phyloP scores from a whole-genome alignment of 2,797 vertebrate genomes.

The Limnodromus scolopaceus region DNA sequence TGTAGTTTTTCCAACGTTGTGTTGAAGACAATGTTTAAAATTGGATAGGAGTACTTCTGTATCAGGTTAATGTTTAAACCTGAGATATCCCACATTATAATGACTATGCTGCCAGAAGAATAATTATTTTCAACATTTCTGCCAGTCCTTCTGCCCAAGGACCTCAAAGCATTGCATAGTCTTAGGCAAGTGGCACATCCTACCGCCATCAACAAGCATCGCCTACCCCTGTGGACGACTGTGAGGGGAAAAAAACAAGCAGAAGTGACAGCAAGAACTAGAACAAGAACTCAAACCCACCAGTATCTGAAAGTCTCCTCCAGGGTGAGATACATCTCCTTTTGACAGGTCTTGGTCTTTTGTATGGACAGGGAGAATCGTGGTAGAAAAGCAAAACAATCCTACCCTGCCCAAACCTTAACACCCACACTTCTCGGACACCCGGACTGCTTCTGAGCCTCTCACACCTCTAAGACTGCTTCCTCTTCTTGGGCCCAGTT shows the following conservation, averaged over 20 bases:
- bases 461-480: not conserved
- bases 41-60: not conserved
- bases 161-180: not conserved
- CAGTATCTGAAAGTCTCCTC: not conserved
- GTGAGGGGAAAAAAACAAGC: not conserved
- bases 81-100: not conserved
- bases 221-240: rapidly evolving
- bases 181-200: too few species aligned
- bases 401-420: not conserved
- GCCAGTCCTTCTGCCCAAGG: not conserved
- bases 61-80: not conserved
- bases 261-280: not conserved
- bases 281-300: not conserved
- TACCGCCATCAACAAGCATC: not conserved
- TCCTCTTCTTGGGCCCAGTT: not conserved
- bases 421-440: not conserved
- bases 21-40: not conserved
- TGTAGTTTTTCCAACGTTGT: not conserved
- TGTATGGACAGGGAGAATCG: rapidly evolving
- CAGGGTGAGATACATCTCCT: not conserved
- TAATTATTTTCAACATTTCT: not conserved
- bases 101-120: too few species aligned
- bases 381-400: not conserved
- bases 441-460: not conserved
- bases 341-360: not conserved